Conservation (phyloP, 1,140 invertebrate genomes). For the Nylanderia fulva region DNA sequence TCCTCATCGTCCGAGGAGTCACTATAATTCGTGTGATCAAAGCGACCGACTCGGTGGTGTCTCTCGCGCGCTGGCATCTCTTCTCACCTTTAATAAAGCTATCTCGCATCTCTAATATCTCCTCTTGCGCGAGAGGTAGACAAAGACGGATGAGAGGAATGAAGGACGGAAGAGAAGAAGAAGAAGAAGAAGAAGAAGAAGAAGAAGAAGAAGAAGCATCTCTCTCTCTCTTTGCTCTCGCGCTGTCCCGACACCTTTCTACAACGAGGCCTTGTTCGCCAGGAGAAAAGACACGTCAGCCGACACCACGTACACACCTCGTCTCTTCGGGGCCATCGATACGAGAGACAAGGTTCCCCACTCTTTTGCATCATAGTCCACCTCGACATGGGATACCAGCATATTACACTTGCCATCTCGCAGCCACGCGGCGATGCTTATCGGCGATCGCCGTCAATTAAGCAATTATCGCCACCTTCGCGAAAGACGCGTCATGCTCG, state of each 20-base stretch:
- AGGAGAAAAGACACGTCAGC: slow-evolving; percentile 80
- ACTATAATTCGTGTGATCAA: slow-evolving; percentile 79
- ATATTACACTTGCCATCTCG: slow-evolving; percentile 66
- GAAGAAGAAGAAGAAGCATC: slow-evolving; percentile 43
- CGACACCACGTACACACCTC: slow-evolving; percentile 74
- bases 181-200: neutral
- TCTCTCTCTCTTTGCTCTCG: slow-evolving; percentile 65
- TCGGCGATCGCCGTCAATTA: slow-evolving; percentile 79
- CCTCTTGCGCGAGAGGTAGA: slow-evolving; percentile 45
- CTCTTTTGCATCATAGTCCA: slow-evolving; percentile 31
- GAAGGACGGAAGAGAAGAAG: neutral
- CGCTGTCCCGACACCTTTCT: slow-evolving; percentile 77
- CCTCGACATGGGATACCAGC: slow-evolving; percentile 16
- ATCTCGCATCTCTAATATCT: slow-evolving; percentile 82
- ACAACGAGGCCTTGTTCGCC: slow-evolving; percentile 81
- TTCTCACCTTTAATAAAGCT: slow-evolving; percentile 81
- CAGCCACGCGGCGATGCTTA: slow-evolving; percentile 74
- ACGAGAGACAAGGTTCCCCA: slow-evolving; percentile 59
- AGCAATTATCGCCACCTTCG: slow-evolving; percentile 77
- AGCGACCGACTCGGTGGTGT: slow-evolving; percentile 79
- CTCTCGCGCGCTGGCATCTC: slow-evolving; percentile 75
- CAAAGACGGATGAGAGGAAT: slow-evolving; percentile 39
- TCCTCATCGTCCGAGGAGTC: slow-evolving; percentile 69
- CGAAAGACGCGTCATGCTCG: slow-evolving; percentile 55
- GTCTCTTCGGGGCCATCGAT: slow-evolving; percentile 75